Base-by-base conservation (phyloP, 2,113 vertebrate genomes). In the Hippocampus comes region DNA sequence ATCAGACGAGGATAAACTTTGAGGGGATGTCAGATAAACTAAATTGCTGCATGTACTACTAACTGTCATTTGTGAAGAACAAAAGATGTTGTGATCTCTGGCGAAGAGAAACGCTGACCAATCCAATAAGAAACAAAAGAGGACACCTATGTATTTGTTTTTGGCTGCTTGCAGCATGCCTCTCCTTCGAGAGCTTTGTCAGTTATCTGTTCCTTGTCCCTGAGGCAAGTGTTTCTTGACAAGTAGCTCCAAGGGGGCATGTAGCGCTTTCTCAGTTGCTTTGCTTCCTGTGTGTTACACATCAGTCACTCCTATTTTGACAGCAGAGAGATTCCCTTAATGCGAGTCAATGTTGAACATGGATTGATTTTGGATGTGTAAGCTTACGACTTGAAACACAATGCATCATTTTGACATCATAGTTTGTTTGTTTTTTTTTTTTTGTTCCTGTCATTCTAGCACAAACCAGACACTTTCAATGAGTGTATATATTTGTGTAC, bases 191-290 rank as follows among this genome's bases (percentile, higher is more conserved):
- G 55, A 6, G 2, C 79, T 78, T 57, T 76, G 53, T 67, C 67
- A 66, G 70, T 70, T 81, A 73, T 85, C 83, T 75, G 79, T 75
- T 82, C 56, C 71, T 9, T 17, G 23, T 85, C 77, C 84, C 82
- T 0, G 64, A 80, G 80, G 87, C 80, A 43, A 74, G 56, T n/a
- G 73, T 90, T 88, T 87, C 63, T 85, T 76, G 83, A 87, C 84
- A 83, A 78, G 71, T 68, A 76, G 76, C 73, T 84, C 69, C 68
- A 80, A 73, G 74, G 71, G 70, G 74, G 70, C 70, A 66, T 69
- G 82, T 69, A 81, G 73, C 74, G 63, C 70, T 66, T 64, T 77
- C 71, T 75, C 68, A 63, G 81, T 85, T 80, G 76, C 70, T 76
- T 71, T 55, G 48, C 75, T 82, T 66, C 68, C 74, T 78, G 76